Percentiles rank a stretch among this genome's conserved stretches.
Evolutionary conservation across 64 coral and sea anemone genomes (phyloP).

Genomic region (Actinia tenebrosa): DNA sequence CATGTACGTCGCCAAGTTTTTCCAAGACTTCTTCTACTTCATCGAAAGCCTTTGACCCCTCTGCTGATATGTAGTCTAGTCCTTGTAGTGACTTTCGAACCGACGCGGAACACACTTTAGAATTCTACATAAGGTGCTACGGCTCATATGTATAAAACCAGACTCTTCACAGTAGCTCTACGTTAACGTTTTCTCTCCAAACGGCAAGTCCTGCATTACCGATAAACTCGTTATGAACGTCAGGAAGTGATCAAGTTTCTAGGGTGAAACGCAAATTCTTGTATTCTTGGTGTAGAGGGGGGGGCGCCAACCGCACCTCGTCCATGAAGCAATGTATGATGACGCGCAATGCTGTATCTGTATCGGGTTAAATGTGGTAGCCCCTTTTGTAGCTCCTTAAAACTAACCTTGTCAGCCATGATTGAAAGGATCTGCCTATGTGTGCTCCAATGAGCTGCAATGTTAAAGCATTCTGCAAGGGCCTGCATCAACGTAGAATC

Average conservation of each 20-base stretch:
- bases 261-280: constrained; percentile 22
- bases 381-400: constrained; percentile 38
- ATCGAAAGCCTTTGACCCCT: no score
- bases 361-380: constrained; percentile 29
- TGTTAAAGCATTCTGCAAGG: constrained; percentile 18
- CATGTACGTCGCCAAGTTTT: no score
- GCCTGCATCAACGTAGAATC: constrained; percentile 14
- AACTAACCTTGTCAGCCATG: constrained; percentile 38
- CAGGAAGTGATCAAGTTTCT: constrained; percentile 39
- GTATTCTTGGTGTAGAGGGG: constrained; percentile 21
- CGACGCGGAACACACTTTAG: no score
- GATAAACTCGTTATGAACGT: constrained; percentile 35
- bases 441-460: constrained; percentile 24
- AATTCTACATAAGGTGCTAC: constrained; percentile 42
- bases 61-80: no score
- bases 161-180: constrained; percentile 42
- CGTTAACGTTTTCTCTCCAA: constrained; percentile 30
- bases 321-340: constrained; percentile 31
- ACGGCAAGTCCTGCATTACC: constrained; percentile 32
- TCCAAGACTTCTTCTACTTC: no score
- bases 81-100: no score
- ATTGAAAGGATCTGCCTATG: constrained; percentile 31
- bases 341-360: constrained; percentile 27
- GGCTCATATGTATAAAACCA: constrained; percentile 32
- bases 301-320: constrained; percentile 7